These are phyloP conservation scores for Australoheros facetus DNA, from an alignment of 2,797 vertebrate genomes.

Conservation along the genomic window DNA sequence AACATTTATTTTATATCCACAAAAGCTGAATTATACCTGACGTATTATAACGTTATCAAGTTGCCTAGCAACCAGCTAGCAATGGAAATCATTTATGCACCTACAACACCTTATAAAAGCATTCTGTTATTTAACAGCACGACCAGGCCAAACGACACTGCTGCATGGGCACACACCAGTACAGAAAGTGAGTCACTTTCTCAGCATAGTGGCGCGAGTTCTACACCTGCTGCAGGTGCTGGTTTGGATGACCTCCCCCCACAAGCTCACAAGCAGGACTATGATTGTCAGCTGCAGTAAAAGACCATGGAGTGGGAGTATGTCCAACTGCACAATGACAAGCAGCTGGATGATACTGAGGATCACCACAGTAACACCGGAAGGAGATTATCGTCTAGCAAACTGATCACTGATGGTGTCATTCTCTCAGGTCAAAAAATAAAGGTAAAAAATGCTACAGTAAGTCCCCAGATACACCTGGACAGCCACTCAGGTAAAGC, in stretches of 20 bases:
- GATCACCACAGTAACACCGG: background rate
- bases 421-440: accelerated
- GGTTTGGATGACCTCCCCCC: too few relatives aligned
- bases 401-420: accelerated
- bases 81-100: background rate
- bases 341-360: accelerated
- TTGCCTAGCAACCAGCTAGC: background rate
- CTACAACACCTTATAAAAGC: background rate
- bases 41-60: accelerated
- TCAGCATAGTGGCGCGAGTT: too few relatives aligned
- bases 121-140: background rate
- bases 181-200: too few relatives aligned
- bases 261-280: too few relatives aligned
- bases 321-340: too few relatives aligned
- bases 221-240: too few relatives aligned
- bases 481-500: background rate
- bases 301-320: too few relatives aligned
- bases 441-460: too few relatives aligned
- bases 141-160: too few relatives aligned
- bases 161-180: too few relatives aligned
- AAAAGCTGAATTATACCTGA: background rate
- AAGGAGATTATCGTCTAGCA: background rate
- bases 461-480: background rate
- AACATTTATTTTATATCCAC: background rate
- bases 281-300: too few relatives aligned